Percentiles rank a stretch among this genome's conserved stretches.
phyloP scores from a whole-genome alignment of 2,888 invertebrate species.

The Hemicrepidius hirtus region DNA sequence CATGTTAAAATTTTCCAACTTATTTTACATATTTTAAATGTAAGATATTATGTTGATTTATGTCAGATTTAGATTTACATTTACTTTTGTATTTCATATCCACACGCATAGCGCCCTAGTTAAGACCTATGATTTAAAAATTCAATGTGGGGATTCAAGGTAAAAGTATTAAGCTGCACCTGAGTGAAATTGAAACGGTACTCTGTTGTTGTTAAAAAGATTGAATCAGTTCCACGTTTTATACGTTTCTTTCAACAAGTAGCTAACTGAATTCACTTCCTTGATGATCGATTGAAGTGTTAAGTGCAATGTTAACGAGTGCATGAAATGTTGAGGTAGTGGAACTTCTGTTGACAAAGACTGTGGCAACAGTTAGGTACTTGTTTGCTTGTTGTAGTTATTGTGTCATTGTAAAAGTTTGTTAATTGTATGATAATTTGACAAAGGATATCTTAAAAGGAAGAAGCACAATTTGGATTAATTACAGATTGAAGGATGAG shows the following conservation, averaged over 20 bases:
- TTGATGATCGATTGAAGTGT: background rate
- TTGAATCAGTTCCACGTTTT: background rate
- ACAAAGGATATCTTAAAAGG: too few relatives aligned
- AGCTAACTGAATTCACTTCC: background rate
- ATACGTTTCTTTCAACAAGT: constrained; percentile 5
- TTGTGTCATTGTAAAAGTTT: background rate
- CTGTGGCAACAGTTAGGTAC: background rate
- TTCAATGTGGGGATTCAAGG: constrained; percentile 21
- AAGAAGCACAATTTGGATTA: too few relatives aligned
- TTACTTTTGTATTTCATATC: too few relatives aligned
- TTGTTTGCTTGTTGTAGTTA: background rate
- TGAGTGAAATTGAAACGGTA: constrained; percentile 11
- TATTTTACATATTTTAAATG: too few relatives aligned
- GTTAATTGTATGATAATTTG: too few relatives aligned
- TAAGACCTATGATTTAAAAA: background rate
- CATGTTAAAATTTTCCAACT: too few relatives aligned
- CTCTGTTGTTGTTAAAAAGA: background rate
- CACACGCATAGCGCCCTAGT: too few relatives aligned
- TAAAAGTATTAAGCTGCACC: constrained; percentile 15
- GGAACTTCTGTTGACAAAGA: constrained; percentile 10
- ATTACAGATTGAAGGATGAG: too few relatives aligned
- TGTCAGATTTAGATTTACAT: too few relatives aligned
- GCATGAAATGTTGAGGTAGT: background rate
- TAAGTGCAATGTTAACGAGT: background rate
- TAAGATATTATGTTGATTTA: too few relatives aligned